phyloP scores from a whole-genome alignment of 2,797 vertebrate genomes.

The Ibycter americanus region DNA sequence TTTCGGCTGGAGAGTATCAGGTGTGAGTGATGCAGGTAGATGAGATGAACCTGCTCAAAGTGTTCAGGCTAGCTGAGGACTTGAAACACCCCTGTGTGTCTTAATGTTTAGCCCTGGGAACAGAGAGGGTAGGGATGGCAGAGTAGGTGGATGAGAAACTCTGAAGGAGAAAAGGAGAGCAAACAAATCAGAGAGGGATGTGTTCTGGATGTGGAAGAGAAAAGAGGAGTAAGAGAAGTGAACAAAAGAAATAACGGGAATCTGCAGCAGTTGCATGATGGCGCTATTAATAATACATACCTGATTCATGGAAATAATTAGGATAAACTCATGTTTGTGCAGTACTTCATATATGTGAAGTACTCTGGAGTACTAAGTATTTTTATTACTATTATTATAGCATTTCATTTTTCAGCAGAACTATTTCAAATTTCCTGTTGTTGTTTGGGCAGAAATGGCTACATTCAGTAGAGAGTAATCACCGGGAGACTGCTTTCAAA shows the following conservation, averaged over 20 bases:
- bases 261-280: neutral
- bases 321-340: neutral
- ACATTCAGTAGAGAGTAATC: neutral
- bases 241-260: neutral
- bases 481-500: neutral
- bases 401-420: neutral
- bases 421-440: neutral
- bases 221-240: neutral
- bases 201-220: neutral
- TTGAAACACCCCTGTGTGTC: neutral
- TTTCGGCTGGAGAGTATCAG: rapidly evolving
- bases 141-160: neutral
- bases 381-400: neutral
- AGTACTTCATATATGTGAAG: neutral
- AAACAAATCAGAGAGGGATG: neutral
- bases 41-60: neutral
- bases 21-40: neutral
- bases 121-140: neutral
- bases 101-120: neutral
- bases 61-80: neutral
- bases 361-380: neutral
- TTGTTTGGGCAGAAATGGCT: neutral
- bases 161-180: neutral
- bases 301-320: neutral
- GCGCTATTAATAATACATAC: slow-evolving; percentile 21